A percentile compares a stretch with the other conserved stretches of the same genome.
Evolutionary conservation across 2,888 invertebrate species (phyloP).

Genomic region (Tetragonisca angustula): DNA sequence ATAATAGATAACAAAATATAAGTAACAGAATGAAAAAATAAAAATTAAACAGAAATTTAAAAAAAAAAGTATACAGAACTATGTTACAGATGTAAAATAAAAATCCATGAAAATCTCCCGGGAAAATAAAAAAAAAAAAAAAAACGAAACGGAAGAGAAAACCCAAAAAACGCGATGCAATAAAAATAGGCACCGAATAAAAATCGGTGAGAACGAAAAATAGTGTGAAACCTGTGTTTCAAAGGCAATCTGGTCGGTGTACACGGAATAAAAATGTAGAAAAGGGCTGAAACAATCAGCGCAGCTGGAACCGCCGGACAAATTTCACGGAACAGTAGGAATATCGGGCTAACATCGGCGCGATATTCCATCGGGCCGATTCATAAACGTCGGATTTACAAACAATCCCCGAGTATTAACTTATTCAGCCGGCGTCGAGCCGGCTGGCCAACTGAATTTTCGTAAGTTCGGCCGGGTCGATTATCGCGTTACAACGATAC

Average conservation of each 20-base stretch:
- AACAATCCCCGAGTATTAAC: conserved; percentile 26
- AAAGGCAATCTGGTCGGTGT: not conserved
- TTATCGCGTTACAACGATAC: conserved; percentile 23
- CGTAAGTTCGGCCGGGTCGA: conserved; percentile 14
- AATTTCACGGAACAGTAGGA: not conserved
- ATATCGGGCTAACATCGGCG: too few species aligned
- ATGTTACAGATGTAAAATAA: too few species aligned
- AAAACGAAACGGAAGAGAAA: not conserved
- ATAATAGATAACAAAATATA: too few species aligned
- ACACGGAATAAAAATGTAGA: conserved; percentile 4
- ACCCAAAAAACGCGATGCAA: not conserved
- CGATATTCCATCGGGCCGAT: not conserved
- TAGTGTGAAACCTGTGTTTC: not conserved
- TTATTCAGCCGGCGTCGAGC: not conserved
- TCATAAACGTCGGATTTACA: not conserved
- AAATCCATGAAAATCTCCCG: too few species aligned
- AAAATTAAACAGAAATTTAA: too few species aligned
- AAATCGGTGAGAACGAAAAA: not conserved
- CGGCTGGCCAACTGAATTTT: conserved; percentile 15
- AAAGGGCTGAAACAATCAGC: not conserved
- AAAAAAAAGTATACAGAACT: too few species aligned
- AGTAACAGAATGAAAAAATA: too few species aligned
- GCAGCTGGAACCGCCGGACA: not conserved
- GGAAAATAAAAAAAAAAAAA: too few species aligned
- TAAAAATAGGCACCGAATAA: not conserved